phyloP scores from a whole-genome alignment of 2,888 invertebrate genomes.

The Chymomyza procnemis region DNA sequence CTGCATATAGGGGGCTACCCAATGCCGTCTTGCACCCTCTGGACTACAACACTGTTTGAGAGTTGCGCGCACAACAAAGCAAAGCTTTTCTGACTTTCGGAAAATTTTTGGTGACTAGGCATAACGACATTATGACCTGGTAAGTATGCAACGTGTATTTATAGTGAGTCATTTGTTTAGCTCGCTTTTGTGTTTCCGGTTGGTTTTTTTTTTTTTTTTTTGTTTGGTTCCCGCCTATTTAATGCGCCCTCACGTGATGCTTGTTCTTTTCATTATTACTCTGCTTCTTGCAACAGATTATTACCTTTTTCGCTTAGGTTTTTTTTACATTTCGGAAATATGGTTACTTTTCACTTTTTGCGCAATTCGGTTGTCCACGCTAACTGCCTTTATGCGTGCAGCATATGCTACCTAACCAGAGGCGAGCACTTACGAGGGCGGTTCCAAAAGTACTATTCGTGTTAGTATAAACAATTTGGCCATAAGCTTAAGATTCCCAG shows the following conservation, averaged over 20 bases:
- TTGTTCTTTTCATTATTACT: neutral
- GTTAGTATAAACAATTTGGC: no score
- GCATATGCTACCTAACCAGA: neutral
- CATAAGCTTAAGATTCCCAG: no score
- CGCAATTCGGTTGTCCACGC: neutral
- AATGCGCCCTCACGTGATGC: neutral
- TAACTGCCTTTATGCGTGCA: neutral
- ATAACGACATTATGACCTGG: neutral
- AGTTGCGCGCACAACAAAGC: neutral
- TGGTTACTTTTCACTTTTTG: neutral
- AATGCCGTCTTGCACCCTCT: neutral
- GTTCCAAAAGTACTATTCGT: no score
- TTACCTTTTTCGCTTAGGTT: neutral
- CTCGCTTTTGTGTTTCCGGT: slow-evolving; percentile 36
- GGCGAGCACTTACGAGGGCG: neutral
- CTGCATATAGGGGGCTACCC: no score
- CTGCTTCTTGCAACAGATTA: neutral
- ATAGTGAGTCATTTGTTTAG: slow-evolving; percentile 63
- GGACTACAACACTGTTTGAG: neutral
- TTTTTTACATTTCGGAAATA: neutral
- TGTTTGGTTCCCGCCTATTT: slow-evolving; percentile 7
- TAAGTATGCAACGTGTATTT: slow-evolving; percentile 42
- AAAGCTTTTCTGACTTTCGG: neutral
- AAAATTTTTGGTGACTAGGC: slow-evolving; percentile 4
- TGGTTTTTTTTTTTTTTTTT: no score